Conservation (phyloP, 2,113 vertebrate genomes). For the Gasterosteus aculeatus region DNA sequence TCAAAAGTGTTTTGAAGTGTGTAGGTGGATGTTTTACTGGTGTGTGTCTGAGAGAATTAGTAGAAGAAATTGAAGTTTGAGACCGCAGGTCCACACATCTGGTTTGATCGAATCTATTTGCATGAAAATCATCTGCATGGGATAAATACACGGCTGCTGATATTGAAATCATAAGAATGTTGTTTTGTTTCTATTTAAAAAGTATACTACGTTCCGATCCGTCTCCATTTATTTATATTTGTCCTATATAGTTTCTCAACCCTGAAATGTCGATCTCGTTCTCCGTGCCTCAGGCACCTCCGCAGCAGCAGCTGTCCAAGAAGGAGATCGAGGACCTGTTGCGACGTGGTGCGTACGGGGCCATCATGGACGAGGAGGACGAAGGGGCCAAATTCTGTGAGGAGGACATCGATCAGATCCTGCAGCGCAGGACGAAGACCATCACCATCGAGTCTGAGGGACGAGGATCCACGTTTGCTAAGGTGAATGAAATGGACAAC, state of each 20-base stretch:
- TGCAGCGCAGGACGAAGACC: constrained; percentile 96
- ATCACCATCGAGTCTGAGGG: constrained; percentile 99
- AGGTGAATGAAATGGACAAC: constrained; percentile 80
- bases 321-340: constrained; percentile 98
- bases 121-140: constrained; percentile 46
- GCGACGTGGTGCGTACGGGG: constrained; percentile 94
- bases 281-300: constrained; percentile 78
- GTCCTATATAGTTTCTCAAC: neutral
- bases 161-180: constrained; percentile 9
- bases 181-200: neutral
- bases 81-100: constrained; percentile 47
- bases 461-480: constrained; percentile 96
- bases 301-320: constrained; percentile 97
- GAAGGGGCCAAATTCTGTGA: constrained; percentile 99
- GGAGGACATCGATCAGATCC: constrained; percentile 98
- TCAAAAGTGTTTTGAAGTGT: constrained; percentile 63
- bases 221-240: neutral
- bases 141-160: constrained; percentile 16
- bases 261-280: neutral
- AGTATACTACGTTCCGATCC: neutral
- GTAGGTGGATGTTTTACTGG: constrained; percentile 60
- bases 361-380: constrained; percentile 98
- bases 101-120: constrained; percentile 49
- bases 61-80: constrained; percentile 38
- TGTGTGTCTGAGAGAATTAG: constrained; percentile 45